These are phyloP conservation scores for Drosophila lowei DNA, from an alignment of 1,140 invertebrate genomes.

Conservation along the genomic window DNA sequence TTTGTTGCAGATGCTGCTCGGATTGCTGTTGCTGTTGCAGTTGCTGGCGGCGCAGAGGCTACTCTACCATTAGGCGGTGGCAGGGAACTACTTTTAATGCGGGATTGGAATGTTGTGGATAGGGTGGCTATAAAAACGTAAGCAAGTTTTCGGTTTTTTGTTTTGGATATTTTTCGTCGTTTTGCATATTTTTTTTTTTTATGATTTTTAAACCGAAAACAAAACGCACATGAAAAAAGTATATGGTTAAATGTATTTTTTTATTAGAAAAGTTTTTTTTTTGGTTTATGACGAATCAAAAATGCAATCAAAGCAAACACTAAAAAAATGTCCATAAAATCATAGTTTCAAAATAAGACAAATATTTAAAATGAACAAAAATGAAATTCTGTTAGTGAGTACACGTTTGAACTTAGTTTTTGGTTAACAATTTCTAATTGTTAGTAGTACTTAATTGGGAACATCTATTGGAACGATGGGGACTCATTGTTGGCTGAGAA, in stretches of 20 bases:
- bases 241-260: constrained; percentile 56
- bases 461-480: constrained; percentile 27
- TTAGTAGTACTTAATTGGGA: constrained; percentile 57
- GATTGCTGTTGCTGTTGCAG: constrained; percentile 48
- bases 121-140: constrained; percentile 84
- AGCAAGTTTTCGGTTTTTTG: constrained; percentile 65
- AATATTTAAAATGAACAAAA: constrained; percentile 24
- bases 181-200: constrained; percentile 21
- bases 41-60: constrained; percentile 68
- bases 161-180: constrained; percentile 43
- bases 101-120: constrained; percentile 84
- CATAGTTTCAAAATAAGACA: constrained; percentile 21
- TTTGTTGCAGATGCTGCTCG: constrained; percentile 41
- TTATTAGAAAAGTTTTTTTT: constrained; percentile 33
- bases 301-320: constrained; percentile 55
- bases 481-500: constrained; percentile 23
- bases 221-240: constrained; percentile 70
- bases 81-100: constrained; percentile 84
- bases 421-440: constrained; percentile 27
- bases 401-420: constrained; percentile 17
- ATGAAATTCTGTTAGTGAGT: constrained; percentile 39
- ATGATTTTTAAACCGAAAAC: constrained; percentile 55
- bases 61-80: constrained; percentile 82
- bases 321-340: constrained; percentile 19
- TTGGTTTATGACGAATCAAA: constrained; percentile 32